phyloP scores from a whole-genome alignment of 2,113 vertebrate genomes.

The Nesoenas mayeri region DNA sequence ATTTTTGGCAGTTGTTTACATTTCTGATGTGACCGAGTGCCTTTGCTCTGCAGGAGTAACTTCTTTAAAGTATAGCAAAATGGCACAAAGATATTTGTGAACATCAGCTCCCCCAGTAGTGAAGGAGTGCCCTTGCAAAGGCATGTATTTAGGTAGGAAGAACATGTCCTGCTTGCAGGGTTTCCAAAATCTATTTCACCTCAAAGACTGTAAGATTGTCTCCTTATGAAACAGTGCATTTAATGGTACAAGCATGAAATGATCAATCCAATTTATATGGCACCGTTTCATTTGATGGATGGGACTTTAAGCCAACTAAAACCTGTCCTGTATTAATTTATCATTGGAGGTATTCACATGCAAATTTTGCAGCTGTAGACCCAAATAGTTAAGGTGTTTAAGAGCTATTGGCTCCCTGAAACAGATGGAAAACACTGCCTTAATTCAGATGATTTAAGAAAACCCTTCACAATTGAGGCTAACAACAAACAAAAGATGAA shows the following conservation, averaged over 20 bases:
- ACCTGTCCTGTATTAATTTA: neutral
- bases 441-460: neutral
- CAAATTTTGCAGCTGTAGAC: neutral
- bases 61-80: neutral
- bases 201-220: neutral
- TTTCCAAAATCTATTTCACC: neutral
- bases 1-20: slow-evolving; percentile 15
- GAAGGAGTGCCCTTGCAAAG: neutral
- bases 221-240: neutral
- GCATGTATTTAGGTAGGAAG: neutral
- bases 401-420: neutral
- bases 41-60: neutral
- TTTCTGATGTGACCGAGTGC: neutral
- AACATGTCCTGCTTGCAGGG: neutral
- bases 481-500: neutral
- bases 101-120: neutral
- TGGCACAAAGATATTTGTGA: neutral
- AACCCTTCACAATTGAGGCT: neutral
- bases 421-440: neutral
- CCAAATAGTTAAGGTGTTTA: neutral
- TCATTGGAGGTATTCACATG: neutral
- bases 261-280: neutral
- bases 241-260: neutral
- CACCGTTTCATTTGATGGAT: neutral
- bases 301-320: neutral